These are phyloP conservation scores for Alosa alosa DNA, from an alignment of 2,113 vertebrate species.

Conservation along the genomic window DNA sequence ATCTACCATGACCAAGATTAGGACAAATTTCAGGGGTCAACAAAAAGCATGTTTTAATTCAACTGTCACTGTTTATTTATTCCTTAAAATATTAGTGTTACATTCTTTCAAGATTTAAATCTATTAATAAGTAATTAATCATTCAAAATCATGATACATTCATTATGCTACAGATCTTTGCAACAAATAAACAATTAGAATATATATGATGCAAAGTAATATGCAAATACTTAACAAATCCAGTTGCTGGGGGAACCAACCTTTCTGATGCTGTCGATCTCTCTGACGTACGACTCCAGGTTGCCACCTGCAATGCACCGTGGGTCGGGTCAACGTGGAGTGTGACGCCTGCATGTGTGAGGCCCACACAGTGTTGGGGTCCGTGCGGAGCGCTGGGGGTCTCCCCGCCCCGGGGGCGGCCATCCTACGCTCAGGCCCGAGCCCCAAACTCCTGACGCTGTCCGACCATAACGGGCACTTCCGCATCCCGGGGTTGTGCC, in stretches of 20 bases:
- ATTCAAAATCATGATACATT: neutral
- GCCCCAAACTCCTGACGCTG: slow-evolving; percentile 75
- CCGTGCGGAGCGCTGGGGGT: slow-evolving; percentile 80
- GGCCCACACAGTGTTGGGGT: slow-evolving; percentile 80
- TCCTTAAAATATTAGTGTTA: no score
- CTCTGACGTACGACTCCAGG: slow-evolving; percentile 60
- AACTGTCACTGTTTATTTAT: no score
- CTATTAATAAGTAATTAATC: no score
- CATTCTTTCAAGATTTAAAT: no score
- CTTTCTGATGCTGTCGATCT: neutral
- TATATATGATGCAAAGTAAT: no score
- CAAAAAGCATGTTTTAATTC: no score
- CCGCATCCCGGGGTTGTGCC: slow-evolving; percentile 83
- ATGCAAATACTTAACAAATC: neutral
- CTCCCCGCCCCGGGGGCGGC: slow-evolving; percentile 75
- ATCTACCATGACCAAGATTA: no score
- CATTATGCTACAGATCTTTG: neutral
- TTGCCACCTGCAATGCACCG: slow-evolving; percentile 81
- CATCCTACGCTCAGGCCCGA: slow-evolving; percentile 70
- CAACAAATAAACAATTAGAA: no score
- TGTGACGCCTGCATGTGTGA: slow-evolving; percentile 88
- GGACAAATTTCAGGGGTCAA: no score
- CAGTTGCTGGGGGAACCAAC: neutral
- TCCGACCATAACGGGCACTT: slow-evolving; percentile 84
- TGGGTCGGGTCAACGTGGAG: slow-evolving; percentile 83